Evolutionary conservation across 2,797 vertebrate genomes (phyloP).

Genomic region (Carcharodon carcharias): DNA sequence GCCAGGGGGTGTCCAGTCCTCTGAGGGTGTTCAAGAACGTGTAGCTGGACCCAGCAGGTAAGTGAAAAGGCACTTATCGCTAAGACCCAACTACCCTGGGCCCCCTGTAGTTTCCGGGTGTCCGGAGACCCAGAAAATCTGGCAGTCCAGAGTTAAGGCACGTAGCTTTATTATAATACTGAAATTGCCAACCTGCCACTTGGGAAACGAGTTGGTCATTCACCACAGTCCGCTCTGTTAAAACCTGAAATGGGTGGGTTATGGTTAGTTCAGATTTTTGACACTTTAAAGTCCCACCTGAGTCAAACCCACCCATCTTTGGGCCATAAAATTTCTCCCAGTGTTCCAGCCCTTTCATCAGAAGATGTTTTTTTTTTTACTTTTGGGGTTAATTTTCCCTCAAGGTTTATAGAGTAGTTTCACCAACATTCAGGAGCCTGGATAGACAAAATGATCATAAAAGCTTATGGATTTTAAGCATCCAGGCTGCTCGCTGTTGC

Average conservation of each 20-base stretch:
- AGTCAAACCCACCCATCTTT: not conserved
- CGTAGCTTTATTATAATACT: not conserved
- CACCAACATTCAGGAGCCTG: not conserved
- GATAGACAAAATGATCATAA: not conserved
- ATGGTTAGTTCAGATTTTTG: not conserved
- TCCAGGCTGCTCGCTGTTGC: not conserved
- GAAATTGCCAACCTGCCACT: not conserved
- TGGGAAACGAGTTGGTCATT: not conserved
- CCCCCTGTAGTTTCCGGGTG: not conserved
- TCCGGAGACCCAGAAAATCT: not conserved
- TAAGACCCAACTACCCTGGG: not conserved
- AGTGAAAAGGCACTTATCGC: not conserved
- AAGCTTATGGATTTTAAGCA: not conserved
- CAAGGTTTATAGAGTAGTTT: not conserved
- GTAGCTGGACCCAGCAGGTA: not conserved
- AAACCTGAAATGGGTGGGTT: not conserved
- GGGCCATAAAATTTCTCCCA: not conserved
- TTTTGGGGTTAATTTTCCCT: not conserved
- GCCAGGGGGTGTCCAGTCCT: not conserved
- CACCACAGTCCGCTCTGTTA: not conserved
- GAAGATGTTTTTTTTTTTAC: not conserved
- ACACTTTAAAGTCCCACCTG: not conserved
- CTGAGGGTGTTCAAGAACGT: not conserved
- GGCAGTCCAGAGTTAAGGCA: not conserved
- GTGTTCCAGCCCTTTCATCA: not conserved